These are phyloP conservation scores for Chesias legatella DNA, from an alignment of 2,888 invertebrate species.

Conservation along the genomic window DNA sequence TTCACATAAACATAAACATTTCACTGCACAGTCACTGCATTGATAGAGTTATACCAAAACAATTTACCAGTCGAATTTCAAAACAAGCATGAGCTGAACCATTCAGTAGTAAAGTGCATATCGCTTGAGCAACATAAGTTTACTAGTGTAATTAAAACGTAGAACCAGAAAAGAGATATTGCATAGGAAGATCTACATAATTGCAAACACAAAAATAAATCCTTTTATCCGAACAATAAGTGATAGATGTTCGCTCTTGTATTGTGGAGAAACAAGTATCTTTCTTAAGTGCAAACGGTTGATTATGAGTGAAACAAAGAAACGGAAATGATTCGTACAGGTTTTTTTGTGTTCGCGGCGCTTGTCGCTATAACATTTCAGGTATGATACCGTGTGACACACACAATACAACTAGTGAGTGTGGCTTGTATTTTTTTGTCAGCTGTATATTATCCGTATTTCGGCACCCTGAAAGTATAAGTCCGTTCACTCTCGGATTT, in stretches of 20 bases:
- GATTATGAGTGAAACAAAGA: conserved; percentile 45
- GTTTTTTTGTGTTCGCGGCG: conserved; percentile 48
- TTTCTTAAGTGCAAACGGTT: conserved; percentile 44
- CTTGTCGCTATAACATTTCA: conserved; percentile 55
- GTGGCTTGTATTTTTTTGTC: too few relatives aligned
- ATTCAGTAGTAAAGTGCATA: conserved; percentile 42
- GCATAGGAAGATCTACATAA: conserved; percentile 1
- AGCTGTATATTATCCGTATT: too few relatives aligned
- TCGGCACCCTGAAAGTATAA: too few relatives aligned
- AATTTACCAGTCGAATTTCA: conserved; percentile 43
- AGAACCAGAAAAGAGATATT: conserved; percentile 11
- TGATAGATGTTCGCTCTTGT: background rate
- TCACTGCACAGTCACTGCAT: conserved; percentile 36
- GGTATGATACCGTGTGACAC: too few relatives aligned
- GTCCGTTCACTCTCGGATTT: too few relatives aligned
- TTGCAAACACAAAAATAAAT: too few relatives aligned
- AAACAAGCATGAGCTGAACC: conserved; percentile 47
- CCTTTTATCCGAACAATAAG: too few relatives aligned
- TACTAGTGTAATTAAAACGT: background rate
- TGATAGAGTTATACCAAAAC: conserved; percentile 46
- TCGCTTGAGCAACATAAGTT: conserved; percentile 34
- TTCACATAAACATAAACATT: conserved; percentile 24
- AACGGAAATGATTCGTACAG: conserved; percentile 60
- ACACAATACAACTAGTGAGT: too few relatives aligned
- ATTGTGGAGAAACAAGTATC: conserved; percentile 1